phyloP scores from a whole-genome alignment of 2,113 vertebrate genomes.

The Rhynchomys soricoides region DNA sequence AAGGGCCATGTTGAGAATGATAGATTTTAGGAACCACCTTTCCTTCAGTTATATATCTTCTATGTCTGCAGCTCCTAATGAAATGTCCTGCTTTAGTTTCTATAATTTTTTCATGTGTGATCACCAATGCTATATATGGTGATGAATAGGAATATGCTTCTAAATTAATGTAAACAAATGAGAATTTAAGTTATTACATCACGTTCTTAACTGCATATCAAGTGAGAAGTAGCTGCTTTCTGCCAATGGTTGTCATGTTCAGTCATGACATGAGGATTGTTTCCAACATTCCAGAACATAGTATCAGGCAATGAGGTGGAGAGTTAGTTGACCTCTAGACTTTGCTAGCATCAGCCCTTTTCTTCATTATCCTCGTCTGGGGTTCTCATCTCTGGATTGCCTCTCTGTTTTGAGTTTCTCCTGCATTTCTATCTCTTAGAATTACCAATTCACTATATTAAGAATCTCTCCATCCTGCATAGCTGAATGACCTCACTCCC shows the following conservation, averaged over 20 bases:
- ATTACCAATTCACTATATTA: not conserved
- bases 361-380: not conserved
- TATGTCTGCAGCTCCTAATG: not conserved
- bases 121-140: too few species aligned
- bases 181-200: not conserved
- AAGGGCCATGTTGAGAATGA: not conserved
- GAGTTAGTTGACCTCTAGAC: not conserved
- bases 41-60: not conserved
- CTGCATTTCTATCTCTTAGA: not conserved
- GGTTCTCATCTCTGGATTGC: not conserved
- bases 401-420: not conserved
- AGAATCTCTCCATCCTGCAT: not conserved
- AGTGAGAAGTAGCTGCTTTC: not conserved
- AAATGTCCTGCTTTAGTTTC: not conserved
- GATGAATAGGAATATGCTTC: not conserved
- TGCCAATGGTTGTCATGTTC: not conserved
- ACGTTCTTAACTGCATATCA: not conserved
- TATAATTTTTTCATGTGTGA: not conserved
- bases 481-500: not conserved
- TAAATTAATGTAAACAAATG: not conserved
- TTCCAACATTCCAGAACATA: not conserved
- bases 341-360: not conserved
- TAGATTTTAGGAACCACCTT: too few species aligned
- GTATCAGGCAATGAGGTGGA: accelerated
- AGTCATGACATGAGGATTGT: not conserved